Evolutionary conservation across 2,888 invertebrate species (phyloP).

Genomic region (Hydrotaea cyrtoneurina): DNA sequence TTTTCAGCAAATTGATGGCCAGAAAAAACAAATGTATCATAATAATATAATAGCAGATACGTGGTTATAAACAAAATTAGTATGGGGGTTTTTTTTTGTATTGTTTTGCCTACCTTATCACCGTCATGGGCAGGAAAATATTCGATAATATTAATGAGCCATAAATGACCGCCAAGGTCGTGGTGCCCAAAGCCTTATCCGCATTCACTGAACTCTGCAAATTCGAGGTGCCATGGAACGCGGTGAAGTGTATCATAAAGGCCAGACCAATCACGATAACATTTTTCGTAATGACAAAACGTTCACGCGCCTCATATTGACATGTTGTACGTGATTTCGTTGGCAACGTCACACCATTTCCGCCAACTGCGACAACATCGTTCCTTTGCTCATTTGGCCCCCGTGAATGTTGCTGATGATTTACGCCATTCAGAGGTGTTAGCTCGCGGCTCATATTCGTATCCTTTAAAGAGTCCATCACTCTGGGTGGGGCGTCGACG

Average conservation of each 20-base stretch:
- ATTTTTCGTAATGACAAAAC: constrained; percentile 91
- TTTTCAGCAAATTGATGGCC: not conserved
- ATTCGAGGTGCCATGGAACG: constrained; percentile 92
- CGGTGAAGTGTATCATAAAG: constrained; percentile 95
- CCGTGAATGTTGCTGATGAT: constrained; percentile 1
- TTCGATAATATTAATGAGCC: constrained; percentile 94
- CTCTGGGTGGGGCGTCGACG: not conserved
- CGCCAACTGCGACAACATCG: constrained; percentile 15
- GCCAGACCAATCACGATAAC: constrained; percentile 91
- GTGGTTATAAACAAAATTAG: not conserved
- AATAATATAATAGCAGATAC: too few species aligned
- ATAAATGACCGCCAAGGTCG: constrained; percentile 92
- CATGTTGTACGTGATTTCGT: constrained; percentile 55
- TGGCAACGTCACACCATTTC: not conserved
- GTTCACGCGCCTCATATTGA: constrained; percentile 83
- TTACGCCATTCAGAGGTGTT: constrained; percentile 40
- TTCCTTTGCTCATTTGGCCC: constrained; percentile 19
- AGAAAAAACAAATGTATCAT: not conserved
- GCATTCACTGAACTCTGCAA: constrained; percentile 92
- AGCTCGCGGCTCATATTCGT: constrained; percentile 30
- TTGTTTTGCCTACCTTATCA: constrained; percentile 86
- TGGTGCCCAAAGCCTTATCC: constrained; percentile 90
- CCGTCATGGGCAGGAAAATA: constrained; percentile 91
- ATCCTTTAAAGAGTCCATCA: constrained; percentile 56
- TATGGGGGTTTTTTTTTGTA: too few species aligned